A percentile compares a stretch with the other conserved stretches of the same genome.
phyloP scores from a whole-genome alignment of 2,888 invertebrate genomes.

The Itoplectis maculator region DNA sequence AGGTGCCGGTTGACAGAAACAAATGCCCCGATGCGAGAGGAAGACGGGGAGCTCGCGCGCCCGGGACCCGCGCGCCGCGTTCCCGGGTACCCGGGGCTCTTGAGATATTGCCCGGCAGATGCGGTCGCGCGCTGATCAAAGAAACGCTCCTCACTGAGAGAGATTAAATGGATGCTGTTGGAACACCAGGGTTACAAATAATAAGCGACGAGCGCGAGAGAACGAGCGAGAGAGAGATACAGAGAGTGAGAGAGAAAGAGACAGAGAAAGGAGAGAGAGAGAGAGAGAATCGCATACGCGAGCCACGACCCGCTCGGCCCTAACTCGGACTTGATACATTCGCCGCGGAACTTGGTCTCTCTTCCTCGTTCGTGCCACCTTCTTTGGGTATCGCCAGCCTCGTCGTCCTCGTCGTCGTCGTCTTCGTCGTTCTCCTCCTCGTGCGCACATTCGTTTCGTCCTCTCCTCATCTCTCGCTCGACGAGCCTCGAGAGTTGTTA shows the following conservation, averaged over 20 bases:
- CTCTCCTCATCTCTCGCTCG: too few relatives aligned
- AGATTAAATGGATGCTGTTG: slow-evolving; percentile 84
- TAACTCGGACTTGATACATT: slow-evolving; percentile 81
- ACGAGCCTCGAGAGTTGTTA: too few relatives aligned
- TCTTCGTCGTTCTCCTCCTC: slow-evolving; percentile 41
- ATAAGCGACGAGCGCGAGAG: slow-evolving; percentile 75
- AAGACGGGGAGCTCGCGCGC: slow-evolving; percentile 83
- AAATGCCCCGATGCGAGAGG: slow-evolving; percentile 81
- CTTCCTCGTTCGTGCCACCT: slow-evolving; percentile 48
- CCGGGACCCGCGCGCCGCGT: slow-evolving; percentile 80
- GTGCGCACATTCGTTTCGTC: slow-evolving; percentile 42
- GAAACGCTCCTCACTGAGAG: slow-evolving; percentile 83
- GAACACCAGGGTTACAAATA: slow-evolving; percentile 82
- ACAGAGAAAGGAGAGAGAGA: slow-evolving; percentile 53
- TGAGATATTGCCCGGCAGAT: slow-evolving; percentile 84
- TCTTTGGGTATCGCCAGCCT: slow-evolving; percentile 1
- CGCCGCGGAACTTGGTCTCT: slow-evolving; percentile 67
- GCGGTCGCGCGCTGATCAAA: slow-evolving; percentile 84
- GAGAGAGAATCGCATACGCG: too few relatives aligned
- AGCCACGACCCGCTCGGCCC: too few relatives aligned
- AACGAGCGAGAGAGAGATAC: slow-evolving; percentile 44
- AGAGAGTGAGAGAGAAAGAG: slow-evolving; percentile 51
- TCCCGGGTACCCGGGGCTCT: slow-evolving; percentile 76
- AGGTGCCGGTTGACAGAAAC: slow-evolving; percentile 81
- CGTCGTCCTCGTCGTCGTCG: slow-evolving; percentile 32